Conservation (phyloP, 2,888 invertebrate species). For the Epiblema foenella region DNA sequence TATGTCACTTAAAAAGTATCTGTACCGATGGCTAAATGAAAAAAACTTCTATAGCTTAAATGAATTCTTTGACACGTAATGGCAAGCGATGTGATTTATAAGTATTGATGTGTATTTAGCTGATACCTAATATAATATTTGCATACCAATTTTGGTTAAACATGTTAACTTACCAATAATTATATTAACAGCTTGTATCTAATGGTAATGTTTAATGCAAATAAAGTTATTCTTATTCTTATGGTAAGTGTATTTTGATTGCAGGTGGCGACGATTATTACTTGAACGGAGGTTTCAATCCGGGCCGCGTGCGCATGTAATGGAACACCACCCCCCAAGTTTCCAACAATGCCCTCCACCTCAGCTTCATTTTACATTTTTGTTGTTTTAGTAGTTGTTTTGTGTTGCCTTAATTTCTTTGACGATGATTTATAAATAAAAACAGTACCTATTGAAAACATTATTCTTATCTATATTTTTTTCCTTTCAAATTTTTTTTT, state of each 20-base stretch:
- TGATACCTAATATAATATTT: no score
- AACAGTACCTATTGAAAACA: neutral
- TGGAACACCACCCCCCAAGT: neutral
- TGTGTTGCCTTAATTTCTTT: constrained; percentile 15
- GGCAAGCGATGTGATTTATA: no score
- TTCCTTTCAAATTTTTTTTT: neutral
- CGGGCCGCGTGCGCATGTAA: constrained; percentile 60
- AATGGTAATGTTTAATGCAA: no score
- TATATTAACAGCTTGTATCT: no score
- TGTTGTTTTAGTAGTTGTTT: neutral
- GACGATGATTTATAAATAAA: constrained; percentile 11
- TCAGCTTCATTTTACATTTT: neutral
- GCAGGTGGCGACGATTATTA: constrained; percentile 69
- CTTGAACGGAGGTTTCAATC: constrained; percentile 71
- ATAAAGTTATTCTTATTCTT: no score
- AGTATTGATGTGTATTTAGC: no score
- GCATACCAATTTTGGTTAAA: no score
- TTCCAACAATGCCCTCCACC: neutral
- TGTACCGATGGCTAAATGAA: no score
- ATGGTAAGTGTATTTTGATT: constrained; percentile 44
- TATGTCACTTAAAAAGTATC: no score
- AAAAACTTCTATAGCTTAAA: no score
- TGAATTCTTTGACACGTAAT: no score
- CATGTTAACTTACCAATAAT: no score
- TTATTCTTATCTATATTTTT: neutral